Conservation (phyloP, 2,888 invertebrate species). For the Xanthia icteritia region DNA sequence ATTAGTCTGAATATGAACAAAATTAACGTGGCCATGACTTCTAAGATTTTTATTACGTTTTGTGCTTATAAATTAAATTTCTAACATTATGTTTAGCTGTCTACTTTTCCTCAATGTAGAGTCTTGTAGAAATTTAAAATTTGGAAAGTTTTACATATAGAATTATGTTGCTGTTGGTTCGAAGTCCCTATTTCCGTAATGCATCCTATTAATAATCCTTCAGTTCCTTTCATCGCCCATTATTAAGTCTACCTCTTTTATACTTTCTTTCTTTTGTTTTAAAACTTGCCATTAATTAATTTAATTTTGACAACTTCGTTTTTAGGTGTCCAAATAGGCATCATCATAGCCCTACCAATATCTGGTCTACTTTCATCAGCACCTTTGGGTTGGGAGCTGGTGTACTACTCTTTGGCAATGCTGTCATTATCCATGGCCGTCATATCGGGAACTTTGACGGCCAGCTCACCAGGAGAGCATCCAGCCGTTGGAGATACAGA, state of each 20-base stretch:
- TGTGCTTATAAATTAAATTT: neutral
- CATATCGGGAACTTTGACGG: slow-evolving; percentile 79
- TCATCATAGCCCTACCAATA: slow-evolving; percentile 77
- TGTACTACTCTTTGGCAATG: slow-evolving; percentile 83
- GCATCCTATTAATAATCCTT: neutral
- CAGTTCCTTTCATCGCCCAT: neutral
- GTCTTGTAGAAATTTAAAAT: neutral
- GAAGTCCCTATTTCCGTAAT: neutral
- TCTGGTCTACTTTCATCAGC: slow-evolving; percentile 74
- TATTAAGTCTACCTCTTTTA: neutral
- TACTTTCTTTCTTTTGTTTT: too few relatives aligned
- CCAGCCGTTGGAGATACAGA: slow-evolving; percentile 83
- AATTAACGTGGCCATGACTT: slow-evolving; percentile 1
- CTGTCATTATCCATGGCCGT: slow-evolving; percentile 78
- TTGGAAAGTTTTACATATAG: neutral
- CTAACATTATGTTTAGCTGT: neutral
- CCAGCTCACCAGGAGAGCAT: slow-evolving; percentile 78
- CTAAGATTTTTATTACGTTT: slow-evolving; percentile 6
- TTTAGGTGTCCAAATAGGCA: slow-evolving; percentile 79
- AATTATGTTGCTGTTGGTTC: neutral
- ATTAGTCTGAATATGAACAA: slow-evolving; percentile 29
- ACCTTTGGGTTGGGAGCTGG: slow-evolving; percentile 83
- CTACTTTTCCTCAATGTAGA: neutral
- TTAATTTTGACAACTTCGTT: neutral
- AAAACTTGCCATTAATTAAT: neutral